These are phyloP conservation scores for Nomada fabriciana DNA, from an alignment of 2,888 invertebrate genomes.

Conservation along the genomic window DNA sequence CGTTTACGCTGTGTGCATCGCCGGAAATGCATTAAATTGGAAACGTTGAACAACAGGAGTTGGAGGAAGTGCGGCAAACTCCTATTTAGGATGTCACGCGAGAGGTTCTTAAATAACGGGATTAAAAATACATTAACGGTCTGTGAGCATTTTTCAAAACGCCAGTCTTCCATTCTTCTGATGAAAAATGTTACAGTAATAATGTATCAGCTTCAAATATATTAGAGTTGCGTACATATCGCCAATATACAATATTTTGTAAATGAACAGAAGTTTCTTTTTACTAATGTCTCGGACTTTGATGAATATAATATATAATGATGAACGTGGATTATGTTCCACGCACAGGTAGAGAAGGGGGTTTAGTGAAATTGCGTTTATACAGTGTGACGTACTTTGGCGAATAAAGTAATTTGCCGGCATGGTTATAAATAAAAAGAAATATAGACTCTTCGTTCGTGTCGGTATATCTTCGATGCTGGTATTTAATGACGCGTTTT, in stretches of 20 bases:
- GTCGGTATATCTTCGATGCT: neutral
- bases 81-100: neutral
- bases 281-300: too few relatives aligned
- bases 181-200: neutral
- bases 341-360: too few relatives aligned
- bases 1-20: neutral
- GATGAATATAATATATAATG: too few relatives aligned
- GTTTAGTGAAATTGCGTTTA: too few relatives aligned
- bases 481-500: neutral
- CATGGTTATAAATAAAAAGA: neutral
- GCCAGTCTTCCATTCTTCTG: neutral
- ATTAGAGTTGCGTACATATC: too few relatives aligned
- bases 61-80: neutral
- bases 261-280: too few relatives aligned
- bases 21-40: constrained; percentile 7
- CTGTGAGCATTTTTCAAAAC: neutral
- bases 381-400: too few relatives aligned
- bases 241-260: too few relatives aligned
- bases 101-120: neutral
- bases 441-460: neutral
- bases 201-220: neutral
- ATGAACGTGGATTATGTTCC: too few relatives aligned
- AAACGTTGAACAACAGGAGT: neutral
- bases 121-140: neutral
- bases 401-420: too few relatives aligned